Evolutionary conservation across 2,888 invertebrate genomes (phyloP), one percentile per base, ranked within the genome.

Genomic region (Diloba caeruleocephala): DNA sequence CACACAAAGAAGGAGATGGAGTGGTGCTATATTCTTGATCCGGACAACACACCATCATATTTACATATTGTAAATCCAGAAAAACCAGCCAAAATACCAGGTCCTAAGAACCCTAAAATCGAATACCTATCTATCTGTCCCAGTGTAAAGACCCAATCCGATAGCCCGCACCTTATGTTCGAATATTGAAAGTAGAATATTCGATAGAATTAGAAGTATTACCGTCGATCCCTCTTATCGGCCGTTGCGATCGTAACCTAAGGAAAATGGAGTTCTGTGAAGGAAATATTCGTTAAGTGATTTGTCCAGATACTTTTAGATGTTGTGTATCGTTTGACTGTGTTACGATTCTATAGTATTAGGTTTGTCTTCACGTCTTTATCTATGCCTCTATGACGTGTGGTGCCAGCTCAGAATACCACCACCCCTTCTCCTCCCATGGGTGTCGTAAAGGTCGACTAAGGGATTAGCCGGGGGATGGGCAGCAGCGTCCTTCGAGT

Each of bases 151-250:
- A 59, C 38, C 52, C 52, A 49, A 55, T 63, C 67, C 53, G 54
- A 67, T 50, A 52, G 25, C 32, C 43, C 29, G 33, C 32, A 48
- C 49, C 63, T 25, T 63, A 62, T 45, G 59, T 49, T 36, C 52
- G 44, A 76, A 76, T 72, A 71, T 75, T 54, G 50, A 42, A 53
- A 55, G 51, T 60, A 71, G 57, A 64, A 63, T 65, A 62, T 70
- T 46, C 60, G 39, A 33, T 62, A 57, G 74, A 71, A 77, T 72
- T 75, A 75, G 66, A 74, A 71, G 71, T 64, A 67, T 65, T 76
- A 64, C 63, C 48, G 59, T 48, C 53, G 53, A 60, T 65, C 66
- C 67, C 56, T 65, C 64, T 77, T 74, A 73, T 71, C 71, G 55
- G 45, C 8, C 51, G 13, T 36, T 52, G 39, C 43, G 51, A 61